Evolutionary conservation across 2,797 vertebrate species (phyloP), one percentile per base, ranked within the genome.

Genomic region (Petrocephalus sullivani): DNA sequence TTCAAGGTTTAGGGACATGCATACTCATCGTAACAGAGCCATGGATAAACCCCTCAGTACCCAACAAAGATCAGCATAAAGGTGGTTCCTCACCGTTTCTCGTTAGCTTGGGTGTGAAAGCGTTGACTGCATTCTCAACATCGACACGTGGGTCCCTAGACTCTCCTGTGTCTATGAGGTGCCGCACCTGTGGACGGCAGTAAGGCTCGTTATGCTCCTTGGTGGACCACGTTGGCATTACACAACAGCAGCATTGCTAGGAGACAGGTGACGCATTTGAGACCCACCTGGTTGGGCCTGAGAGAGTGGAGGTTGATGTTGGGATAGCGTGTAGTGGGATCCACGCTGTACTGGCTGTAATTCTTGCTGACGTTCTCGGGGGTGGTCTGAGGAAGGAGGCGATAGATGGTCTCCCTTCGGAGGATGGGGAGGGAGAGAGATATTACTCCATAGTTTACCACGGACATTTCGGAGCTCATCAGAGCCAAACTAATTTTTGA

Each of bases 321-420:
- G 92, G 98, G 98, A 89, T 99, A 99, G 0, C 98, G 96, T n/a
- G 98, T 99, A 58, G 96, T 96, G 0, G 98, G 98, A 91, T 99
- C 98, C 12, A 99, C 95, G 87, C 98, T 98, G 94, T 98, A 99
- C 0, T 97, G 97, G 93, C 97, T 97, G 95, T 97, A 98, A 95
- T 99, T 99, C 92, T 99, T 99, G 92, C 96, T 99, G 94, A 99
- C 96, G 5, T 99, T 99, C 94, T 99, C 98, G 4, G 98, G 97
- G 0, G 98, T 99, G 14, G 98, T 99, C 94, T 99, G 98, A 89
- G 98, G 98, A 92, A 99, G 93, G 0, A 99, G 93, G 56, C 98
- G 97, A 58, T 99, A 99, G 92, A 99, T 97, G 90, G 98, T 99
- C 93, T 99, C 98, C 93, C 98, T 99, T 33, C 14, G 75, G 78